Conservation (phyloP, 2,888 invertebrate genomes). For the Drosophila fungiperda region DNA sequence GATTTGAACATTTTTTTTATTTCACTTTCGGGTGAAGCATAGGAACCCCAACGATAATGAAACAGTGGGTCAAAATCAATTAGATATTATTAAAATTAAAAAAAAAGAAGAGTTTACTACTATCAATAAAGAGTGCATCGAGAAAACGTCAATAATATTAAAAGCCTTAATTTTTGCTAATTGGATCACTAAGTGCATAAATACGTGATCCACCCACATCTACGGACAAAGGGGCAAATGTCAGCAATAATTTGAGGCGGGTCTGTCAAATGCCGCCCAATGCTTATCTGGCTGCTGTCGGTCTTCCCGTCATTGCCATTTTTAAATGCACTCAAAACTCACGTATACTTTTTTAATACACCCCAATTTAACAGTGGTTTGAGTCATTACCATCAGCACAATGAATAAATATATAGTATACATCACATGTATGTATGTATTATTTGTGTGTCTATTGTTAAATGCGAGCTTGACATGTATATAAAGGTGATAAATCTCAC, state of each 20-base stretch:
- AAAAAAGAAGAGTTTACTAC: not conserved
- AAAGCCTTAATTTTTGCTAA: slow-evolving; percentile 8
- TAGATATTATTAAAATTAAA: not conserved
- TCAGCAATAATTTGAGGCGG: slow-evolving; percentile 33
- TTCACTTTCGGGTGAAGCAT: not conserved
- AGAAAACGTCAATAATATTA: slow-evolving; percentile 4
- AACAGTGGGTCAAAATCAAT: not conserved
- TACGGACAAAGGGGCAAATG: not conserved
- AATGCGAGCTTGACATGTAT: slow-evolving; percentile 56
- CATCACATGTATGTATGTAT: slow-evolving; percentile 2
- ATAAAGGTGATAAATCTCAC: slow-evolving; percentile 75
- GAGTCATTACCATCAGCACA: slow-evolving; percentile 51
- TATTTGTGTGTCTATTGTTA: slow-evolving; percentile 56
- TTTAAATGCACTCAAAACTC: slow-evolving; percentile 50
- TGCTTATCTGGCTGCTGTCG: slow-evolving; percentile 35
- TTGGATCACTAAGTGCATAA: slow-evolving; percentile 14
- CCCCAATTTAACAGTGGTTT: slow-evolving; percentile 56
- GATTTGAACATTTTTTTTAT: slow-evolving; percentile 7
- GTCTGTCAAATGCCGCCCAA: slow-evolving; percentile 48
- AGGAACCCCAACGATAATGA: not conserved
- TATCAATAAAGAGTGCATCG: not conserved
- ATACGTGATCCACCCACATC: slow-evolving; percentile 1
- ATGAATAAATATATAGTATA: slow-evolving; percentile 11
- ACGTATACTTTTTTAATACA: slow-evolving; percentile 44
- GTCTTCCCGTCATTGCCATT: slow-evolving; percentile 43